A percentile compares a stretch with the other conserved stretches of the same genome.
Conservation (phyloP, 2,797 vertebrate species). For the Botia kubotai region DNA sequence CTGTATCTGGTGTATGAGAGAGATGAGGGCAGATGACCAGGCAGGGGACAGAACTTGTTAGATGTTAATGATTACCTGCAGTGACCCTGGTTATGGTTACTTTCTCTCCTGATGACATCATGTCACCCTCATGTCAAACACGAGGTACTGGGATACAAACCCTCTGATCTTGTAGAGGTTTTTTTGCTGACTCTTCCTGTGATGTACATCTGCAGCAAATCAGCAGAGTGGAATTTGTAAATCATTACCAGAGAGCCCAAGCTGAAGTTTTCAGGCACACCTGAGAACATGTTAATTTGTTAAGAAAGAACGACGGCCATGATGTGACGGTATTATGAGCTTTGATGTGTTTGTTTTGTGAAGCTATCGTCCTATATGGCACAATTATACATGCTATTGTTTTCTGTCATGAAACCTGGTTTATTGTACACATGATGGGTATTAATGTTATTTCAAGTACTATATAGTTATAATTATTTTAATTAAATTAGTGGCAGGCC, state of each 20-base stretch:
- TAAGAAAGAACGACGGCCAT: conserved; percentile 8
- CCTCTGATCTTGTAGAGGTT: neutral
- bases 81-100: conserved; percentile 2
- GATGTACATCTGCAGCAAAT: conserved; percentile 21
- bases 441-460: conserved; percentile 67
- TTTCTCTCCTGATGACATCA: conserved; percentile 13
- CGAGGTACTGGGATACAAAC: neutral
- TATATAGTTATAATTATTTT: conserved; percentile 68
- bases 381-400: conserved; percentile 54
- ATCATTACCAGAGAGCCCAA: conserved; percentile 43
- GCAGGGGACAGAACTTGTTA: neutral
- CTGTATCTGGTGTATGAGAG: neutral
- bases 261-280: conserved; percentile 1
- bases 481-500: conserved; percentile 82
- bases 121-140: conserved; percentile 13
- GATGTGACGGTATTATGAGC: conserved; percentile 34
- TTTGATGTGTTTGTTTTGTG: conserved; percentile 37
- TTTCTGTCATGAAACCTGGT: conserved; percentile 60
- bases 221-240: conserved; percentile 13
- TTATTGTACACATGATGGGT: conserved; percentile 67
- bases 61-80: conserved; percentile 39
- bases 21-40: neutral
- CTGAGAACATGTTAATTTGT: conserved; percentile 7
- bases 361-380: conserved; percentile 47
- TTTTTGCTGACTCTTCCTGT: conserved; percentile 6